Evolutionary conservation across 2,113 vertebrate genomes (phyloP).

Genomic region (Galeopterus variegatus): DNA sequence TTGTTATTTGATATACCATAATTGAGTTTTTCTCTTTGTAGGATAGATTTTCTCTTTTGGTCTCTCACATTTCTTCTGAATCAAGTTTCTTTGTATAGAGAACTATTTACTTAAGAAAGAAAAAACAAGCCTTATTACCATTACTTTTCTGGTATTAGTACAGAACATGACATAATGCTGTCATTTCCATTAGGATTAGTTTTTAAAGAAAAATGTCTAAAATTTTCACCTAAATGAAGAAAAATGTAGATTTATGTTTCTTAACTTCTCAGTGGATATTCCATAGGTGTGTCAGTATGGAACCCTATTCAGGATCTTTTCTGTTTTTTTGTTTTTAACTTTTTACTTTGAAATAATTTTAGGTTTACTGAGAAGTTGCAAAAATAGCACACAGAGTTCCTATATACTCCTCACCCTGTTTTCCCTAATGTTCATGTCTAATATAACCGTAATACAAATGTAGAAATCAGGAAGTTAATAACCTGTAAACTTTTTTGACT

Average conservation of each 20-base stretch:
- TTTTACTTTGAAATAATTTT: slow-evolving; percentile 55
- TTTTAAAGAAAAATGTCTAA: slow-evolving; percentile 1
- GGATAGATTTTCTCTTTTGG: background rate
- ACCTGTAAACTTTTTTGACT: background rate
- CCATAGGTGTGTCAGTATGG: background rate
- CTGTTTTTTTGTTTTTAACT: slow-evolving; percentile 25
- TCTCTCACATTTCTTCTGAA: slow-evolving; percentile 31
- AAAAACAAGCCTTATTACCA: background rate
- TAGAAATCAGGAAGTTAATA: background rate
- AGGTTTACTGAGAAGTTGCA: background rate
- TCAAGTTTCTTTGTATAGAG: background rate
- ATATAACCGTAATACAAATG: background rate
- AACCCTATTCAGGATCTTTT: slow-evolving; percentile 8
- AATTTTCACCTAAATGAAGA: slow-evolving; percentile 12
- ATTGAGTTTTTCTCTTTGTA: background rate
- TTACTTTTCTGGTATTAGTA: slow-evolving; percentile 37
- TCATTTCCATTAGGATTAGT: background rate
- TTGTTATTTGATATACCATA: background rate
- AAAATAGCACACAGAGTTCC: background rate
- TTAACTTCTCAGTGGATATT: background rate
- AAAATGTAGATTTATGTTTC: slow-evolving; percentile 1
- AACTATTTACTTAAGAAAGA: slow-evolving; percentile 37
- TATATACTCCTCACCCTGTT: background rate
- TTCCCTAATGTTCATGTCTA: background rate
- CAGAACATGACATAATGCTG: background rate